Conservation (phyloP, 2,797 vertebrate genomes). For the Eremophila alpestris region DNA sequence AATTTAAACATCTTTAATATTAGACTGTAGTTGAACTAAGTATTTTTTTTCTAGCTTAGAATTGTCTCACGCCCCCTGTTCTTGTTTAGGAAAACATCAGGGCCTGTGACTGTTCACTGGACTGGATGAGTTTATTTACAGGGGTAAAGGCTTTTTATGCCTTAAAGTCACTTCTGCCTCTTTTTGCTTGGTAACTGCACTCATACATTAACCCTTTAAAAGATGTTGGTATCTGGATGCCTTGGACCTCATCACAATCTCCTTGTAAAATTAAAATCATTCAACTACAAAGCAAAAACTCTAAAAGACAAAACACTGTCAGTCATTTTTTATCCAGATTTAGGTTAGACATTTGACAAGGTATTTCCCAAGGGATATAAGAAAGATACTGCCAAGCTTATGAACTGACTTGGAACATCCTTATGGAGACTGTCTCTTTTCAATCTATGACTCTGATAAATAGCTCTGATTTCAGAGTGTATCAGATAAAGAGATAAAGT, state of each 20-base stretch:
- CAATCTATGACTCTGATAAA: not conserved
- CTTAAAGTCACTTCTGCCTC: not conserved
- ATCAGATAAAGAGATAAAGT: not conserved
- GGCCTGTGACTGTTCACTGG: not conserved
- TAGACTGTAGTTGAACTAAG: not conserved
- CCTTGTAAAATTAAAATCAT: conserved; percentile 12
- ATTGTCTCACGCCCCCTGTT: not conserved
- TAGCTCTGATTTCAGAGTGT: not conserved
- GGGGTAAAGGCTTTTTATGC: not conserved
- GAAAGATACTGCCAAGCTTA: not conserved
- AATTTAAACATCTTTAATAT: not conserved
- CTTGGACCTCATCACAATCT: not conserved
- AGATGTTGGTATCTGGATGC: not conserved
- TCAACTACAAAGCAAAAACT: not conserved
- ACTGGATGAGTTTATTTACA: not conserved
- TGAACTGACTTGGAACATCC: conserved; percentile 5
- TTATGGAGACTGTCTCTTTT: not conserved
- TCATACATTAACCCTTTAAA: not conserved
- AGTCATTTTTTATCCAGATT: conserved; percentile 18
- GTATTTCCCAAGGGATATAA: not conserved
- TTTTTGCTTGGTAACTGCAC: not conserved
- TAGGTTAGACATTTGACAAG: conserved; percentile 8
- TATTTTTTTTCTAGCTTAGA: not conserved
- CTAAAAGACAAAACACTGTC: not conserved
- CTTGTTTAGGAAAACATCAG: not conserved